Percentiles rank a stretch among this genome's conserved stretches.
phyloP scores from a whole-genome alignment of 2,113 vertebrate species.

The Morone saxatilis region DNA sequence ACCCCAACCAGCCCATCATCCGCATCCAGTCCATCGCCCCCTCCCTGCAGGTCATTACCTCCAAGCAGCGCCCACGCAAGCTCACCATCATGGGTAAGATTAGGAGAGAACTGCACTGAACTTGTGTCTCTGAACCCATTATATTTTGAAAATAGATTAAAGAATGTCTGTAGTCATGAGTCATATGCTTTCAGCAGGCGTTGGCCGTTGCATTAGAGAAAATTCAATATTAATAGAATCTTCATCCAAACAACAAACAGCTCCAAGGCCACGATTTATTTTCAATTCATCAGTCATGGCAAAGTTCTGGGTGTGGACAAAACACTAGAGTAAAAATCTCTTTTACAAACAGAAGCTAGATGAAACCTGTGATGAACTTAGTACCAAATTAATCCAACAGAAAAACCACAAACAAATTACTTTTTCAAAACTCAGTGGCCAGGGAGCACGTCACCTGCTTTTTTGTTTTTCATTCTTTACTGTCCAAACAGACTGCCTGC shows the following conservation, averaged over 20 bases:
- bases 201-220: conserved; percentile 26
- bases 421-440: neutral
- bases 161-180: conserved; percentile 16
- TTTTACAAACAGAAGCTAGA: conserved; percentile 9
- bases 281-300: conserved; percentile 34
- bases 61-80: conserved; percentile 97
- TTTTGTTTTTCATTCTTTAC: neutral
- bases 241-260: conserved; percentile 27
- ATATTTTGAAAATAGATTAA: conserved; percentile 48
- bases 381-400: conserved; percentile 12
- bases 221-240: conserved; percentile 53
- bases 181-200: conserved; percentile 19
- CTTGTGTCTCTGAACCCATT: conserved; percentile 24
- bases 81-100: conserved; percentile 97
- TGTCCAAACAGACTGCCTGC: neutral
- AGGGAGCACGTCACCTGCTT: neutral
- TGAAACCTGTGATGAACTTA: conserved; percentile 11
- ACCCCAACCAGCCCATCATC: conserved; percentile 97
- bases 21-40: conserved; percentile 97
- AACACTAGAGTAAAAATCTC: conserved; percentile 1
- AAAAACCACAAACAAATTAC: neutral
- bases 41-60: conserved; percentile 98
- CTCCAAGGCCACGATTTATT: conserved; percentile 35
- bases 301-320: conserved; percentile 25
- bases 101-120: conserved; percentile 27